Conservation (phyloP, 2,113 vertebrate genomes). For the Aegypius monachus region DNA sequence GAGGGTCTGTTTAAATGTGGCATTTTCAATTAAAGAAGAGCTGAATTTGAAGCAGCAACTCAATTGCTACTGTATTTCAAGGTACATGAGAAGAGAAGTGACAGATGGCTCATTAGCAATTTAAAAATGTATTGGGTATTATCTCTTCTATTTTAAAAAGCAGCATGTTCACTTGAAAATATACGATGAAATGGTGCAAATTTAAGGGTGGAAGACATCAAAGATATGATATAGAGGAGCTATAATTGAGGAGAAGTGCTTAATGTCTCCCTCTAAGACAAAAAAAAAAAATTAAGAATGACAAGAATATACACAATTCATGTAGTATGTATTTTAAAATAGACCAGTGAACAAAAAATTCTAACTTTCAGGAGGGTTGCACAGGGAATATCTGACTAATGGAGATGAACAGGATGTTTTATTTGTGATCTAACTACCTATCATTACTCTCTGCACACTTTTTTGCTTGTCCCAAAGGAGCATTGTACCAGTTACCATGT, state of each 20-base stretch:
- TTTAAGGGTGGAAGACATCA: background rate
- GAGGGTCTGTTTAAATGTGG: background rate
- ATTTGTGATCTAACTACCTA: background rate
- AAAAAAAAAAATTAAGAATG: background rate
- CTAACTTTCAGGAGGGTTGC: background rate
- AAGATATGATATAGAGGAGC: background rate
- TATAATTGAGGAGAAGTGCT: background rate
- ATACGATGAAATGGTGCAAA: background rate
- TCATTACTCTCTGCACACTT: background rate
- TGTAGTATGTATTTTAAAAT: background rate
- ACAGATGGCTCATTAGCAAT: background rate
- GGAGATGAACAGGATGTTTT: background rate
- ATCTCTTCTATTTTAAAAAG: background rate
- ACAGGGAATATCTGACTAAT: background rate
- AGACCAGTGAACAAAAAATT: background rate
- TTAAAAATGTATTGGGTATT: background rate
- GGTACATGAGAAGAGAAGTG: background rate
- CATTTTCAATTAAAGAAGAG: background rate
- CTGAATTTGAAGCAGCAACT: background rate
- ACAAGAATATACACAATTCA: background rate
- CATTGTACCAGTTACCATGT: fast-evolving
- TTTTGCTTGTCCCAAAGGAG: background rate
- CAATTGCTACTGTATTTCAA: background rate
- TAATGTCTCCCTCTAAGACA: background rate
- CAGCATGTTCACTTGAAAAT: background rate